A percentile compares a stretch with the other conserved stretches of the same genome.
Conservation (phyloP, 2,113 vertebrate genomes). For the Upupa epops region DNA sequence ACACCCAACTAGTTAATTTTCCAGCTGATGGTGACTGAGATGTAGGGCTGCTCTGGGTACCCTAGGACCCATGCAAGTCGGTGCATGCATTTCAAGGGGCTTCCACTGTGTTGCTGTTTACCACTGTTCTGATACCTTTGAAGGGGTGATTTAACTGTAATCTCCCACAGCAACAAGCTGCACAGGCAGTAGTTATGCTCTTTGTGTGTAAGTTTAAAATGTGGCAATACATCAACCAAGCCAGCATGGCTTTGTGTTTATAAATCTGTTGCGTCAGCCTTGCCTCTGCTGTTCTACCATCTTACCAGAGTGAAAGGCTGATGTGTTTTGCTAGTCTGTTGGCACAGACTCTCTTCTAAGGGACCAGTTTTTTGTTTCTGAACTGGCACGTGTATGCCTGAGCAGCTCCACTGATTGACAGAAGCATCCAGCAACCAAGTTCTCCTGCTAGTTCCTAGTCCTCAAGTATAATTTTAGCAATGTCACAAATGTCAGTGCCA, state of each 20-base stretch:
- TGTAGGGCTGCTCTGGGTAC: neutral
- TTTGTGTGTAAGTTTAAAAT: neutral
- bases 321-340: neutral
- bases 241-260: neutral
- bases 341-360: neutral
- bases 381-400: neutral
- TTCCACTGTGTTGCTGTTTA: neutral
- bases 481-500: neutral
- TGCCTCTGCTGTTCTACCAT: constrained; percentile 13
- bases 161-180: neutral
- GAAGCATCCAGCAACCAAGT: neutral
- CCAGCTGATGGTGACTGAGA: neutral
- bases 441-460: neutral
- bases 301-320: neutral
- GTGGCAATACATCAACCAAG: constrained; percentile 4
- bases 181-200: neutral
- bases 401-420: neutral
- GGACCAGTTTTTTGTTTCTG: neutral
- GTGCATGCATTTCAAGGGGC: neutral
- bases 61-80: neutral
- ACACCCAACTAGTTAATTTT: neutral
- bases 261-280: neutral
- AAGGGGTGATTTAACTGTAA: neutral
- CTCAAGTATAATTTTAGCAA: neutral
- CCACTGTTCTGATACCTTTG: neutral